Conservation (phyloP, 1,140 invertebrate genomes). For the Cotesia typhae region DNA sequence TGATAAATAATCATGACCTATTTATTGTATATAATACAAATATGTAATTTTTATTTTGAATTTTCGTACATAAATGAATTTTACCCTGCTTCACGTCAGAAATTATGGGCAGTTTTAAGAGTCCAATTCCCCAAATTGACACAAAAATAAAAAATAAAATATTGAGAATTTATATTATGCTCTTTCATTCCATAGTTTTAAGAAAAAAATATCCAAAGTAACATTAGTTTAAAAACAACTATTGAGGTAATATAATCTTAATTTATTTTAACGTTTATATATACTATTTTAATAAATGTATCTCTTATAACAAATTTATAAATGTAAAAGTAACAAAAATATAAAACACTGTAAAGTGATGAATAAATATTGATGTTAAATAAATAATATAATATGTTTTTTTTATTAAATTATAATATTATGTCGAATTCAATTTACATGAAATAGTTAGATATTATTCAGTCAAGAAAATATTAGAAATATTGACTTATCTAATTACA, state of each 20-base stretch:
- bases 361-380: slow-evolving; percentile 40
- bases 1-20: too few relatives aligned
- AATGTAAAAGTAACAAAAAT: slow-evolving; percentile 24
- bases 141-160: background rate
- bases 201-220: background rate
- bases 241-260: background rate
- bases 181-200: slow-evolving; percentile 3
- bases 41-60: background rate
- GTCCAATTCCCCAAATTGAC: slow-evolving; percentile 11
- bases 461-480: background rate
- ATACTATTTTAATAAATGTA: slow-evolving; percentile 17
- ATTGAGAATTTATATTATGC: background rate
- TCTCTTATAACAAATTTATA: slow-evolving; percentile 34
- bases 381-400: slow-evolving; percentile 6
- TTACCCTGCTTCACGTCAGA: background rate
- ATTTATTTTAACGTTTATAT: slow-evolving; percentile 11
- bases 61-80: background rate
- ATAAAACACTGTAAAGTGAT: slow-evolving; percentile 44
- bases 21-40: background rate
- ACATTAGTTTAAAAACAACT: slow-evolving; percentile 7
- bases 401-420: slow-evolving; percentile 6
- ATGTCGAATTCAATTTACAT: too few relatives aligned
- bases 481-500: slow-evolving; percentile 18
- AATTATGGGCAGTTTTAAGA: background rate
- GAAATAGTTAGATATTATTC: background rate